These are phyloP conservation scores for Chlorops oryzae DNA, from an alignment of 1,140 invertebrate species.

Conservation along the genomic window DNA sequence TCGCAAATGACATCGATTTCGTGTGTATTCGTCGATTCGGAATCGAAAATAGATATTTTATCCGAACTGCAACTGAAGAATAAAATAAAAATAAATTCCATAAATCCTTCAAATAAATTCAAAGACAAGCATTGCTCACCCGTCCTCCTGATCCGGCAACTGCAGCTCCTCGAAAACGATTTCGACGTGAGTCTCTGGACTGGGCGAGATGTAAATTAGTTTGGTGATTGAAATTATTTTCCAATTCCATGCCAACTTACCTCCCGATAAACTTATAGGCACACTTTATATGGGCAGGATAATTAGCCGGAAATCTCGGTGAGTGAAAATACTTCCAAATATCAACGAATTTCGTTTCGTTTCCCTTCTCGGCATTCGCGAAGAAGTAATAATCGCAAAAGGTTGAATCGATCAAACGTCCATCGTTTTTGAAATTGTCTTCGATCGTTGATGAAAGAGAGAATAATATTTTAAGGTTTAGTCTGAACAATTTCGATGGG, in stretches of 20 bases:
- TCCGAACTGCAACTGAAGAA: slow-evolving; percentile 48
- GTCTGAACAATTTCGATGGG: too few species aligned
- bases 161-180: slow-evolving; percentile 40
- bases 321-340: slow-evolving; percentile 44
- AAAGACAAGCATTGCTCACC: background rate
- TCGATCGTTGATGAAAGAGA: background rate
- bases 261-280: slow-evolving; percentile 45
- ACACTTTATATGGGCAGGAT: slow-evolving; percentile 44
- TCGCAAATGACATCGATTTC: slow-evolving; percentile 75
- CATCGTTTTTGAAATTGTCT: slow-evolving; percentile 39
- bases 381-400: slow-evolving; percentile 46
- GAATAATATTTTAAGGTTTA: too few species aligned
- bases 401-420: slow-evolving; percentile 36
- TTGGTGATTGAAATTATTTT: background rate
- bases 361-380: slow-evolving; percentile 24
- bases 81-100: slow-evolving; percentile 13
- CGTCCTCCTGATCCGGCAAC: slow-evolving; percentile 23
- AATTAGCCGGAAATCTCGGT: slow-evolving; percentile 43
- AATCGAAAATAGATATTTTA: slow-evolving; percentile 69
- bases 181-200: slow-evolving; percentile 40
- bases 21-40: slow-evolving; percentile 55
- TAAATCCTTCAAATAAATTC: slow-evolving; percentile 35
- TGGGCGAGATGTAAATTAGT: background rate
- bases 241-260: slow-evolving; percentile 7
- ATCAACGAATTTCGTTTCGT: slow-evolving; percentile 17